Evolutionary conservation across 2,888 invertebrate species (phyloP).

Genomic region (Cabera pusaria): DNA sequence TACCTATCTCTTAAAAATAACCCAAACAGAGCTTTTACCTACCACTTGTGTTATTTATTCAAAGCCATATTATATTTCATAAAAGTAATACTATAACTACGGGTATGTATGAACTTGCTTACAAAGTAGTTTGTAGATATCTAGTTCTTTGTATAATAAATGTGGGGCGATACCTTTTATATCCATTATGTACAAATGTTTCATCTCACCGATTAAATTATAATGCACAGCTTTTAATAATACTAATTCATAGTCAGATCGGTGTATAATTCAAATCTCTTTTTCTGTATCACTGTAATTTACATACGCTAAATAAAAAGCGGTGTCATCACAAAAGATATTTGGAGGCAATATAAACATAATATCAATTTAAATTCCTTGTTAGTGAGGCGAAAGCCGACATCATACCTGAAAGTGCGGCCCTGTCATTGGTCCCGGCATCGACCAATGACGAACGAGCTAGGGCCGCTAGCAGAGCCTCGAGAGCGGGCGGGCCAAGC

Average conservation of each 20-base stretch:
- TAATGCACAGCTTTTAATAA: constrained; percentile 66
- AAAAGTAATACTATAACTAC: too few species aligned
- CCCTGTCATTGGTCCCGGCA: constrained; percentile 51
- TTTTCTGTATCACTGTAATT: constrained; percentile 80
- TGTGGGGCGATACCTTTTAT: constrained; percentile 24
- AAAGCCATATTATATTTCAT: too few species aligned
- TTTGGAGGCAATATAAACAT: constrained; percentile 84
- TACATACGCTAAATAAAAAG: constrained; percentile 83
- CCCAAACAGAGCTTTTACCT: too few species aligned
- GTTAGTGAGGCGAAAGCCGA: constrained; percentile 83
- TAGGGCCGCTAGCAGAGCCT: constrained; percentile 38
- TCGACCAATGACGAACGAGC: constrained; percentile 51
- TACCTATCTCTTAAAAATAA: too few species aligned
- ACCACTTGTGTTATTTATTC: too few species aligned
- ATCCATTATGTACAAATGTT: constrained; percentile 39
- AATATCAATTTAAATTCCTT: constrained; percentile 84
- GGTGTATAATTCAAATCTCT: constrained; percentile 79
- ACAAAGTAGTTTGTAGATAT: too few species aligned
- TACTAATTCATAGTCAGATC: constrained; percentile 69
- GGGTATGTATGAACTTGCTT: too few species aligned
- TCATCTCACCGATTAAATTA: constrained; percentile 55
- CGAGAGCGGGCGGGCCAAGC: constrained; percentile 48
- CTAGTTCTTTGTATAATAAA: constrained; percentile 24
- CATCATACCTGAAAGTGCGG: constrained; percentile 75
- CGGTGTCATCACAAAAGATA: constrained; percentile 84